Percentiles rank a stretch among this genome's conserved stretches.
Evolutionary conservation across 92 coral and sea anemone genomes (phyloP).

Genomic region (Diadumene lineata): DNA sequence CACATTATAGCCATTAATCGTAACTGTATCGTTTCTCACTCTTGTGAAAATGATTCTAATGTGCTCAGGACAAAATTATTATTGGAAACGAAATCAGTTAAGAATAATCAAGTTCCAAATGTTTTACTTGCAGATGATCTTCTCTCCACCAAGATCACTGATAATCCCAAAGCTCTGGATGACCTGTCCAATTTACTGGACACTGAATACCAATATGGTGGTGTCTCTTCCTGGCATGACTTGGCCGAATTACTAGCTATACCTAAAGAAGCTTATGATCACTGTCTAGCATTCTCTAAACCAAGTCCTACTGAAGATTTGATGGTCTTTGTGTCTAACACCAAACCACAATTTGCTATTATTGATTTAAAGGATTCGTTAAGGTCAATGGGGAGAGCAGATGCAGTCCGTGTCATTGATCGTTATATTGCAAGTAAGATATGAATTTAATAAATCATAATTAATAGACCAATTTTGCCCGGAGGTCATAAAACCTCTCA

Average conservation of each 20-base stretch:
- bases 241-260: constrained; percentile 76
- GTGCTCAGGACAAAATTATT: too few relatives aligned
- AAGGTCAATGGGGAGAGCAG: constrained; percentile 53
- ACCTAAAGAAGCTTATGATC: constrained; percentile 60
- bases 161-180: constrained; percentile 60
- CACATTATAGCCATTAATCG: too few relatives aligned
- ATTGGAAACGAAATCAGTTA: neutral
- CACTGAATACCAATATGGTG: constrained; percentile 80
- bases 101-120: neutral
- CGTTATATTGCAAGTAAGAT: constrained; percentile 62
- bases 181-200: constrained; percentile 68
- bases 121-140: constrained; percentile 55
- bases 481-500: too few relatives aligned
- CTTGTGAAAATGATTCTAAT: too few relatives aligned
- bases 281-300: constrained; percentile 58
- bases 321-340: constrained; percentile 66
- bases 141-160: constrained; percentile 60
- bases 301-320: constrained; percentile 85
- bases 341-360: constrained; percentile 80
- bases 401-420: constrained; percentile 66
- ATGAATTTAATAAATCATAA: too few relatives aligned
- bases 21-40: too few relatives aligned
- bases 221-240: constrained; percentile 83
- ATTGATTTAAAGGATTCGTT: constrained; percentile 75
- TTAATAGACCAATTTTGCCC: too few relatives aligned